A percentile compares a stretch with the other conserved stretches of the same genome.
phyloP scores from a whole-genome alignment of 2,113 vertebrate genomes.

The Monarcha castaneiventris region DNA sequence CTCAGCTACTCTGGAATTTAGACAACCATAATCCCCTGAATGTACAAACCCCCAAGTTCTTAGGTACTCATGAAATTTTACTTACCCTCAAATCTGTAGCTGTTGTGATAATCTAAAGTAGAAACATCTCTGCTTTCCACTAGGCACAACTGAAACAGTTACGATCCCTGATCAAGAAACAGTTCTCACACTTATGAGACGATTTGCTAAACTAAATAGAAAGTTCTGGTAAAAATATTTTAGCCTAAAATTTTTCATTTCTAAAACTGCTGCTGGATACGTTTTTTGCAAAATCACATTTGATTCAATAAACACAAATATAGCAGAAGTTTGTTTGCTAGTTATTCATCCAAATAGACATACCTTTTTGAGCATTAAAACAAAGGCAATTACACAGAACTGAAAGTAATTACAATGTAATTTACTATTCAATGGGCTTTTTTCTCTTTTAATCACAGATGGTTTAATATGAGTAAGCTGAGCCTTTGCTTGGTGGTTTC shows the following conservation, averaged over 20 bases:
- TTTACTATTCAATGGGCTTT: not conserved
- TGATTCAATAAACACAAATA: not conserved
- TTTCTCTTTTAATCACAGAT: conserved; percentile 5
- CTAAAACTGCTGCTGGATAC: not conserved
- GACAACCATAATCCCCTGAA: not conserved
- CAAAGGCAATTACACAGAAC: conserved; percentile 29
- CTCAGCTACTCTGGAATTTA: not conserved
- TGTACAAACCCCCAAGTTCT: not conserved
- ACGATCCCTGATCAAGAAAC: not conserved
- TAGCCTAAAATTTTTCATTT: not conserved
- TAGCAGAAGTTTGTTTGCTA: not conserved
- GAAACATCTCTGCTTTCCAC: not conserved
- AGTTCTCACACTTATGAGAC: not conserved
- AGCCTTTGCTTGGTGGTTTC: not conserved
- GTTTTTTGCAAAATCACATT: not conserved
- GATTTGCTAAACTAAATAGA: not conserved
- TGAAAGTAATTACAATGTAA: conserved; percentile 45
- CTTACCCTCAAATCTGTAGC: not conserved
- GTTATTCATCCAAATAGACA: not conserved
- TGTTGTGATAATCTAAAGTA: not conserved
- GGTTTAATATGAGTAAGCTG: conserved; percentile 17
- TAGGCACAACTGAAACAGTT: not conserved
- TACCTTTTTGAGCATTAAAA: not conserved
- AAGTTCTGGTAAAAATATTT: not conserved
- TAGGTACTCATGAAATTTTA: not conserved